Evolutionary conservation across 2,797 vertebrate genomes (phyloP), one percentile per base, ranked within the genome.

Genomic region (Bufotes viridis): DNA sequence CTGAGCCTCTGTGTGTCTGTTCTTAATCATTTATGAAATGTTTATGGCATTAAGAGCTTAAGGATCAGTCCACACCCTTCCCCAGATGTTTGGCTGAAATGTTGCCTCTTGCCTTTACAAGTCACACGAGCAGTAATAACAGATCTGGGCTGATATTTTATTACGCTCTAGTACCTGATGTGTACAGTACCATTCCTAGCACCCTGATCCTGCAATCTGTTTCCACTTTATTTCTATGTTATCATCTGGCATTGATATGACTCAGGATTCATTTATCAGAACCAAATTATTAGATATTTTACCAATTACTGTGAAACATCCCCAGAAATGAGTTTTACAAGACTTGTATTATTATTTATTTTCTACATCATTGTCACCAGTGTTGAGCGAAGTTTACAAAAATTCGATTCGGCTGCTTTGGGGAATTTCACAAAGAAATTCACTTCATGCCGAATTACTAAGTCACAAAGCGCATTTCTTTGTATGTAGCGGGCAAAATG

Each of bases 1-100:
- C 69, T 42, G 29, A 42, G 67, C 70, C 81, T 72, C 82, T 65
- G 72, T 85, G 63, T 85, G 34, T 58, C 42, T 76, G 83, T 42
- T 76, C 74, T 85, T 85, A 85, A 85, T 85, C 72, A 76, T 85
- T 85, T 76, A 63, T 85, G 72, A 76, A 85, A 78, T 85, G 83
- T 85, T 85, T 78, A 85, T 76, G 83, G 57, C 72, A 85, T 85
- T 85, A 85, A 76, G 26, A 85, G 83, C 83, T 85, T 60, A 85
- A 85, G 58, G 63, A 61, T 85, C 83, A 24, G 83, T 85, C 83
- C 83, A 76, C 83, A 85, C 83, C 83, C 83, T 85, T 85, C 60
- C 72, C 83, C 83, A 85, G 83, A 85, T 85, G 83, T 85, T 85
- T 85, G 83, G 83, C 83, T 85, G 26, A 51, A 51, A 26, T 20